Evolutionary conservation across 2,113 vertebrate species (phyloP).

Genomic region (Brachionichthys hirsutus): DNA sequence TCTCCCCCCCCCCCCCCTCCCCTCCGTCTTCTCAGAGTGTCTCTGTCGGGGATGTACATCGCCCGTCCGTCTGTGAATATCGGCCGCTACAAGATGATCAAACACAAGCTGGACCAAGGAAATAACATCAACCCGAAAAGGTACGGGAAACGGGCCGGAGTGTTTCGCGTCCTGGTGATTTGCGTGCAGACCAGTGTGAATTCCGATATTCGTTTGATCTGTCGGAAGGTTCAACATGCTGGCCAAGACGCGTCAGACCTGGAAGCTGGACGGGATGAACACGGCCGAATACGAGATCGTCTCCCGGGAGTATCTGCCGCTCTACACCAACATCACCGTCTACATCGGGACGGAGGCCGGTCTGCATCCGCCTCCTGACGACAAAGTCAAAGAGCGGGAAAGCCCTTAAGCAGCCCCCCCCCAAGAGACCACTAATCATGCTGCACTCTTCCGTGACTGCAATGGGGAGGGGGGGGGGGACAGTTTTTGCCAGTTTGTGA

Average conservation of each 20-base stretch:
- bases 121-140: conserved; percentile 80
- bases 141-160: conserved; percentile 47
- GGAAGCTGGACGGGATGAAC: conserved; percentile 80
- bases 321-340: conserved; percentile 85
- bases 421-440: neutral
- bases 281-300: conserved; percentile 72
- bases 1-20: too few relatives aligned
- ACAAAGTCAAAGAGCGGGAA: neutral
- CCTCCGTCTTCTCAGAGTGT: conserved; percentile 70
- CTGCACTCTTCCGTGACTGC: conserved; percentile 13
- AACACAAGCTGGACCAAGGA: conserved; percentile 81
- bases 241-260: conserved; percentile 74
- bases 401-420: neutral
- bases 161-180: too few relatives aligned
- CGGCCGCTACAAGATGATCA: conserved; percentile 84
- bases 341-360: conserved; percentile 73
- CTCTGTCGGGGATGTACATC: conserved; percentile 79
- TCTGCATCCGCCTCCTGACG: conserved; percentile 17
- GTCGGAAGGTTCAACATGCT: conserved; percentile 79
- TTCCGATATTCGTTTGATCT: neutral
- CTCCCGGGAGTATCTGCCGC: conserved; percentile 71
- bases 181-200: neutral
- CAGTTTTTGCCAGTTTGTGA: neutral
- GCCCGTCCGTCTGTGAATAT: conserved; percentile 71
- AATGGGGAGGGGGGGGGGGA: neutral